Percentiles rank a stretch among this genome's conserved stretches.
These are phyloP conservation scores for Chrysemys picta DNA, from an alignment of 2,113 vertebrate species.

Conservation along the genomic window DNA sequence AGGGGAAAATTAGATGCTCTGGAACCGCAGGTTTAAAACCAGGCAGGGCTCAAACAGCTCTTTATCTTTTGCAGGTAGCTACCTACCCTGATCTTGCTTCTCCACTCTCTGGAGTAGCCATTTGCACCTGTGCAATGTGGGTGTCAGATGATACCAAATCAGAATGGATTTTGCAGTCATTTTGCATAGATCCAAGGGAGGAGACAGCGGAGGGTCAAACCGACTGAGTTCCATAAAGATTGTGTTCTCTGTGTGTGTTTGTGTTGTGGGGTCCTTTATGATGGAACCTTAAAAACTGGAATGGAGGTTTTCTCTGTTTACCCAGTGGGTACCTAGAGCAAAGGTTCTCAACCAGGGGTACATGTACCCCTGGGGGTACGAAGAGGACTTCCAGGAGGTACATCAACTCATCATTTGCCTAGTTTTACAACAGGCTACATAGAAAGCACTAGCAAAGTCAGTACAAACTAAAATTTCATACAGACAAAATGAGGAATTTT, in stretches of 20 bases:
- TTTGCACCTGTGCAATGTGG: constrained; percentile 61
- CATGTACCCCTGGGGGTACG: too few species aligned
- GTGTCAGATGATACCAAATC: constrained; percentile 61
- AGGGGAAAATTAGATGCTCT: constrained; percentile 24
- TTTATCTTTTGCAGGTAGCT: constrained; percentile 54
- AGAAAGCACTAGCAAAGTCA: too few species aligned
- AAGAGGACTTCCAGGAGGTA: too few species aligned
- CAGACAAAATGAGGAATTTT: too few species aligned
- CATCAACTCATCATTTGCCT: too few species aligned
- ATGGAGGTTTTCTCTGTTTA: neutral
- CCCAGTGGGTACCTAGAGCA: neutral
- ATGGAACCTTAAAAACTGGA: neutral
- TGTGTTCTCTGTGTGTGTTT: constrained; percentile 66
- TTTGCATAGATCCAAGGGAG: constrained; percentile 71
- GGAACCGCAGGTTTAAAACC: neutral
- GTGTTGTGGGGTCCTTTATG: constrained; percentile 33
- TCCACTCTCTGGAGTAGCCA: constrained; percentile 57
- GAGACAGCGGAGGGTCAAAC: constrained; percentile 54
- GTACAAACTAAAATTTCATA: too few species aligned
- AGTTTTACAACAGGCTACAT: too few species aligned
- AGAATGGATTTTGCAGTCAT: constrained; percentile 56
- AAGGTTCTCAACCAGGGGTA: too few species aligned
- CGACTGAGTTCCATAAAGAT: constrained; percentile 65
- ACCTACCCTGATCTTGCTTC: constrained; percentile 48
- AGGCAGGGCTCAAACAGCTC: neutral